Conservation (phyloP, 2,888 invertebrate species). For the Leucophora obtusa region DNA sequence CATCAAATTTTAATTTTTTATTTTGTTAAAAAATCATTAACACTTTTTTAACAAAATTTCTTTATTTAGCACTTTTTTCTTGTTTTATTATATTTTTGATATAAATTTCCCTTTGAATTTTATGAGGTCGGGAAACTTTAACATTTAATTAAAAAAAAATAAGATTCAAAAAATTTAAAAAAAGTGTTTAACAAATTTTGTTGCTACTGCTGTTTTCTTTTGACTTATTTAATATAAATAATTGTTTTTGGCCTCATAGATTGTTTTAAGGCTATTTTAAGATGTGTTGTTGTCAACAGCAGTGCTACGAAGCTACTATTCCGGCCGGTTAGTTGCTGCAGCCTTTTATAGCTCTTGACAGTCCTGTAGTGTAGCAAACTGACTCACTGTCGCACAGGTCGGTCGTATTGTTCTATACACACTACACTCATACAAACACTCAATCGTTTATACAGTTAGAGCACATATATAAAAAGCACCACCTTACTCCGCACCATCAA, state of each 20-base stretch:
- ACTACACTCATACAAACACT: conserved; percentile 24
- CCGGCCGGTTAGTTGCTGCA: conserved; percentile 61
- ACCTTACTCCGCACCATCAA: conserved; percentile 21
- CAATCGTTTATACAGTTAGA: conserved; percentile 21
- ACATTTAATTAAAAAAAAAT: conserved; percentile 30
- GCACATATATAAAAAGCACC: conserved; percentile 25
- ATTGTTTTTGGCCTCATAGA: conserved; percentile 31
- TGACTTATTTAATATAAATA: conserved; percentile 39
- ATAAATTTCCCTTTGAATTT: conserved; percentile 25
- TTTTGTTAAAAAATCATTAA: conserved; percentile 6
- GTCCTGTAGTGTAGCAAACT: conserved; percentile 53
- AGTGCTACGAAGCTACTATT: conserved; percentile 65
- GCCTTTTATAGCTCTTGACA: conserved; percentile 61
- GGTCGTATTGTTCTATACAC: conserved; percentile 53
- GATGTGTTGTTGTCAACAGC: conserved; percentile 58
- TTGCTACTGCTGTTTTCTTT: conserved; percentile 46
- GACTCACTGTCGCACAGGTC: conserved; percentile 57
- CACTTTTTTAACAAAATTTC: conserved; percentile 38
- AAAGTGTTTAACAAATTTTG: conserved; percentile 45
- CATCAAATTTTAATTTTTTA: conserved; percentile 44
- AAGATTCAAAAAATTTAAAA: conserved; percentile 41
- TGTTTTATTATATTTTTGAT: conserved; percentile 23
- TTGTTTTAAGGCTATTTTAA: conserved; percentile 42
- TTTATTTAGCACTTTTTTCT: conserved; percentile 40
- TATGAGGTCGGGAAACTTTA: conserved; percentile 38